phyloP scores from a whole-genome alignment of 2,797 vertebrate genomes.

The Vultur gryphus region DNA sequence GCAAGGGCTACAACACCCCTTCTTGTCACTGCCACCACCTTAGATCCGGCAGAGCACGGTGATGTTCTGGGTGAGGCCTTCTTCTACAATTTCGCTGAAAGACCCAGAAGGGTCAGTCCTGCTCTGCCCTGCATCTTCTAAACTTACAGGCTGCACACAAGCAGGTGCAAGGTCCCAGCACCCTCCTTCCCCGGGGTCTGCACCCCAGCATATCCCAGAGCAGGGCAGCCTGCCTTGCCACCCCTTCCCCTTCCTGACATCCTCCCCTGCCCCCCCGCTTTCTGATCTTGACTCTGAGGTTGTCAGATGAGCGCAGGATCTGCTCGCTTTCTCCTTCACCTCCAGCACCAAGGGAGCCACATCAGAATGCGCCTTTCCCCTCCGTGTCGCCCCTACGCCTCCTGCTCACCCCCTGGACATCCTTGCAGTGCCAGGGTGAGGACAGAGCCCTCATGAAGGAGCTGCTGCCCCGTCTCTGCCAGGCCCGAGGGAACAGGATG shows the following conservation, averaged over 20 bases:
- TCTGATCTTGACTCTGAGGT: neutral
- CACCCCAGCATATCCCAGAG: neutral
- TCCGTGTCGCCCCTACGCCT: fast-evolving
- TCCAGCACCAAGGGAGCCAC: neutral
- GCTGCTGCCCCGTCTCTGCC: neutral
- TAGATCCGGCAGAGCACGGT: neutral
- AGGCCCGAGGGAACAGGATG: fast-evolving
- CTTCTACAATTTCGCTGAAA: neutral
- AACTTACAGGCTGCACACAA: neutral
- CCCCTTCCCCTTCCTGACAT: neutral
- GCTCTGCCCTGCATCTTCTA: neutral
- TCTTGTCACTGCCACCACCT: neutral
- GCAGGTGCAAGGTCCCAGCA: neutral
- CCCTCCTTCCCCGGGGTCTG: neutral
- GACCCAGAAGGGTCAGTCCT: neutral
- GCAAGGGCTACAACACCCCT: neutral
- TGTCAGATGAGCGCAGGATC: neutral
- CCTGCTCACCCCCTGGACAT: neutral
- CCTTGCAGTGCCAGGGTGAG: neutral
- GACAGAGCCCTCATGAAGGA: neutral
- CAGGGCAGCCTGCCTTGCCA: neutral
- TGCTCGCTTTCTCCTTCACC: neutral
- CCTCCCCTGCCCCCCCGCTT: fast-evolving
- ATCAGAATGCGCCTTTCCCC: neutral
- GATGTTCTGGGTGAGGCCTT: neutral